Base-by-base conservation (phyloP, 2,888 invertebrate genomes). In the Hirtodrosophila cameraria region DNA sequence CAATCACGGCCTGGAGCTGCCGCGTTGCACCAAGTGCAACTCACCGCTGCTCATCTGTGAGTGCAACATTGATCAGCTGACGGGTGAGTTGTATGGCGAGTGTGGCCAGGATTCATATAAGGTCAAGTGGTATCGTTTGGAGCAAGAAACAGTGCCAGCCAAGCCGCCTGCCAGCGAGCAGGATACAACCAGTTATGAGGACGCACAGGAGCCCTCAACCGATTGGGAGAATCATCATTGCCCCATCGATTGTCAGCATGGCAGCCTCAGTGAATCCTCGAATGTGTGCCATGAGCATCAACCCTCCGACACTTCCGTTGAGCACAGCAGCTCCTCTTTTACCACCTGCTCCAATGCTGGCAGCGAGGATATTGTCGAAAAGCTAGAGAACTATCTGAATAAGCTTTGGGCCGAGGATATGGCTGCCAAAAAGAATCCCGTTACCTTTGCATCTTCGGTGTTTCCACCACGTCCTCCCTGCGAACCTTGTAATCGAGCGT, bases 91-190 rank as follows among this genome's bases (percentile, higher is more conserved):
- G 45, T 74, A 53, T n/a, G 75, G 76, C 0, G 89, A 88, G 12
- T 89, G 89, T 18, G 83, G 89, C 9, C 88, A 88, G 57, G 89
- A 88, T 9, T 86, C 89, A 2, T 88, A 76, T 48, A 75, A 86
- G 50, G 89, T 89, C 28, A 78, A 77, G 13, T 88, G 88, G 88
- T 68, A 81, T 23, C 85, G 88, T 3, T 9, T 82, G 11, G 78
- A 89, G 38, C 55, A 80, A 0, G 31, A 52, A 7, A 42, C 35
- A 11, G 39, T 55, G 3, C n/a, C 27, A 23, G 5, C 9, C 0
- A 25, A 13, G 9, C 50, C 48, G 12, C n/a, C 27, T 3, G 16
- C 1, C 9, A 9, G 12, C n/a, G 43, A 48, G 3, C 0, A 46
- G 3, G 38, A 52, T 3, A 11, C 13, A 1, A 52, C 36, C 1